phyloP scores from a whole-genome alignment of 2,888 invertebrate species.

The Mactromeris polynyma region DNA sequence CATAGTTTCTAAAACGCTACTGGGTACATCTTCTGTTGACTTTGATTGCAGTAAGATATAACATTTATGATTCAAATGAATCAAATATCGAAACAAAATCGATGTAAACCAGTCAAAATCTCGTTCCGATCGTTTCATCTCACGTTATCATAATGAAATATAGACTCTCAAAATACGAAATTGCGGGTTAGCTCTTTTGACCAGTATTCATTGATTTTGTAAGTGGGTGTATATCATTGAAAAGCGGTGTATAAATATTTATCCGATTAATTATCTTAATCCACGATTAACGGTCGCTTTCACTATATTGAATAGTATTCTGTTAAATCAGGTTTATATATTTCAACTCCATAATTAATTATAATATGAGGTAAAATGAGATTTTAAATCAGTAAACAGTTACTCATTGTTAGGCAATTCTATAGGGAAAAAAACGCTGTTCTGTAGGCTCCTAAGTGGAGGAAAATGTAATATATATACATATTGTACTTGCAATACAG shows the following conservation, averaged over 20 bases:
- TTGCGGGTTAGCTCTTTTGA: too few species aligned
- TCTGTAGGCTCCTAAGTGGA: background rate
- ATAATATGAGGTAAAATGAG: background rate
- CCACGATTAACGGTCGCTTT: background rate
- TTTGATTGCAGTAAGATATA: too few species aligned
- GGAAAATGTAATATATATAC: background rate
- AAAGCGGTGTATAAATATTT: background rate
- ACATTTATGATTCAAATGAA: too few species aligned
- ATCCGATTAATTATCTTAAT: conserved; percentile 11
- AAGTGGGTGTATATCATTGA: background rate
- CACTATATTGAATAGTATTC: background rate
- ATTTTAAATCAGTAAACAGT: background rate
- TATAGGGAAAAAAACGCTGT: background rate
- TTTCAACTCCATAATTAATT: background rate
- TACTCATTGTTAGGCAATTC: background rate
- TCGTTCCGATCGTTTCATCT: too few species aligned
- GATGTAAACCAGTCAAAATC: too few species aligned
- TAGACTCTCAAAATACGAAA: too few species aligned
- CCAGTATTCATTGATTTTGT: too few species aligned
- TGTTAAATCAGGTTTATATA: background rate
- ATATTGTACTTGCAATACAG: background rate
- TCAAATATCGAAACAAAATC: too few species aligned
- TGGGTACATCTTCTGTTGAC: too few species aligned
- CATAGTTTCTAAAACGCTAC: too few species aligned
- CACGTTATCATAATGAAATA: too few species aligned